Base-by-base conservation (phyloP, 2,113 vertebrate species). In the Mesoclemmys tuberculata region DNA sequence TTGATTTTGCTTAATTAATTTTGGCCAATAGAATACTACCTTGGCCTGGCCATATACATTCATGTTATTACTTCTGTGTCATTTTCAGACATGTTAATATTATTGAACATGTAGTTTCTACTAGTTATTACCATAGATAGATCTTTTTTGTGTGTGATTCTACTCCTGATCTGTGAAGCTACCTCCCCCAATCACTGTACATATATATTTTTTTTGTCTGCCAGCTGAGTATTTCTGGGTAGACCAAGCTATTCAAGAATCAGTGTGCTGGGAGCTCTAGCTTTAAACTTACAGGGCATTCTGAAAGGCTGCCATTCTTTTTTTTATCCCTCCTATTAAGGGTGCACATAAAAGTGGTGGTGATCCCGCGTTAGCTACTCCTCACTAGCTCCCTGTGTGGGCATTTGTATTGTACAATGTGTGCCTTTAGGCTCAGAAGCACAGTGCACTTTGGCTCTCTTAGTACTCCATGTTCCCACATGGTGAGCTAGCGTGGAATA, bases 221-320 rank as follows among this genome's bases (percentile, higher is more conserved):
- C 13, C 58, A 7, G 18, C 46, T 19, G 10, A 16, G 74, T 90
- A 9, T 51, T 84, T 89, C 75, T 94, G 85, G 31, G 46, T 29
- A 14, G 61, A 85, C 52, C 0, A 0, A 77, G 22, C 64, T 80
- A 61, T 22, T 74, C 38, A 71, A 8, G 0, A 3, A 56, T 68
- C 0, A 2, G 5, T 0, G 1, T 74, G 26, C 49, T 56, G 85
- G 77, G 38, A 93, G 44, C 75, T 89, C 16, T 55, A 54, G 64
- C 48, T 51, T 68, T 29, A 8, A 8, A 82, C 12, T 13, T 0
- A 3, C 0, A 0, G 31, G 84, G 48, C 6, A 80, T 27, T 77
- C 46, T 0, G 0, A 29, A 49, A 80, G 21, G 29, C 8, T 35
- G 46, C 29, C 9, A 82, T 54, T 35, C 44, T 22, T 12, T 41